A percentile compares a stretch with the other conserved stretches of the same genome.
Conservation (phyloP, 2,113 vertebrate genomes). For the Anhinga anhinga region DNA sequence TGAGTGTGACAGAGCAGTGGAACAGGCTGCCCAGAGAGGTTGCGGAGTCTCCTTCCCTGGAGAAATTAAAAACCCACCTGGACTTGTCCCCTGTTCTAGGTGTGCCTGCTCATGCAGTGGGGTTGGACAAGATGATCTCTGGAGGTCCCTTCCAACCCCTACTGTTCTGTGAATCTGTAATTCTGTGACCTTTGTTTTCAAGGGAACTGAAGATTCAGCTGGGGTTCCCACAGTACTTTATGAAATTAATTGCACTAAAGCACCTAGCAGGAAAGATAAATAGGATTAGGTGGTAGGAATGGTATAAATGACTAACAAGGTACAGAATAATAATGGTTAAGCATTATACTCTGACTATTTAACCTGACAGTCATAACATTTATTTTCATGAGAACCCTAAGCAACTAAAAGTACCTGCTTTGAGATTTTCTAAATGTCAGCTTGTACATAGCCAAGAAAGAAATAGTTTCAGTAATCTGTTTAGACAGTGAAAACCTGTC, state of each 20-base stretch:
- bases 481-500: background rate
- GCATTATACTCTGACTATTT: background rate
- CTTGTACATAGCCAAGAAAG: background rate
- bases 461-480: background rate
- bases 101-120: too few relatives aligned
- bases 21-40: too few relatives aligned
- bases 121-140: too few relatives aligned
- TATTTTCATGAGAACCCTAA: background rate
- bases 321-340: background rate
- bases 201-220: background rate
- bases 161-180: too few relatives aligned
- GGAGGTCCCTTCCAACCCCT: too few relatives aligned
- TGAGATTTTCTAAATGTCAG: background rate
- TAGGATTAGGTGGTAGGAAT: background rate
- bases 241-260: background rate
- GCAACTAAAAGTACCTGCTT: background rate
- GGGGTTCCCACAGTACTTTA: fast-evolving
- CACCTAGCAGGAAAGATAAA: background rate
- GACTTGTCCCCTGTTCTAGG: too few relatives aligned
- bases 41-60: too few relatives aligned
- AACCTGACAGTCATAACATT: background rate
- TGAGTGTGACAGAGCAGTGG: too few relatives aligned
- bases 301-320: background rate
- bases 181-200: background rate
- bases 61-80: too few relatives aligned